Evolutionary conservation across 2,888 invertebrate genomes (phyloP), one percentile per base, ranked within the genome.

Genomic region (Parnassius glacialis): DNA sequence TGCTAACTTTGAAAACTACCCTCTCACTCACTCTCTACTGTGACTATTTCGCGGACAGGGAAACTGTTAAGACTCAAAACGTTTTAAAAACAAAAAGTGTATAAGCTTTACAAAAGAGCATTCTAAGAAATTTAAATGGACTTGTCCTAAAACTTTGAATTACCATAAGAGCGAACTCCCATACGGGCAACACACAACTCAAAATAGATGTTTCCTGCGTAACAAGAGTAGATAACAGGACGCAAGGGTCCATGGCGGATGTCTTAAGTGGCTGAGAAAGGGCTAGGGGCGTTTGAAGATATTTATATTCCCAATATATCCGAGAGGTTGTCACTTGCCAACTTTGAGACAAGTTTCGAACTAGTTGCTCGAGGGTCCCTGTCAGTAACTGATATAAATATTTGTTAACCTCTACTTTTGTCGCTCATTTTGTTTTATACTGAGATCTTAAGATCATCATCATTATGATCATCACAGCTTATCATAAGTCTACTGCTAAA

Each of bases 241-340:
- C 74, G 70, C 68, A 64, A 77, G 85, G 85, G 84, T 80, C 79
- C 75, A 73, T 67, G 66, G 70, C 82, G 87, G 87, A 88, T 84
- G 75, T 85, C 84, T 87, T 85, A 85, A 88, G 89, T 89, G 85
- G 81, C 83, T 78, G 79, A 72, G 78, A 82, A 87, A 84, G 85
- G 85, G 84, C 83, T 81, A 67, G 73, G 73, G 82, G 80, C 74
- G 74, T 68, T 68, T 62, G 72, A 76, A 85, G 85, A 85, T 86
- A 88, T 90, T 89, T 89, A 87, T 87, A 87, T 84, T 85, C 84
- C 79, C 79, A 80, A 85, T 87, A 83, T 84, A 87, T 87, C 87
- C 86, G 85, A 85, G 83, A 80, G 77, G 62, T 69, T 70, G 70
- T 70, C 67, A 76, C 70, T 80, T 78, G 70, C 70, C 69, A 79